Percentiles rank a stretch among this genome's conserved stretches.
Evolutionary conservation across 2,888 invertebrate species (phyloP).

Genomic region (Plusia festucae): DNA sequence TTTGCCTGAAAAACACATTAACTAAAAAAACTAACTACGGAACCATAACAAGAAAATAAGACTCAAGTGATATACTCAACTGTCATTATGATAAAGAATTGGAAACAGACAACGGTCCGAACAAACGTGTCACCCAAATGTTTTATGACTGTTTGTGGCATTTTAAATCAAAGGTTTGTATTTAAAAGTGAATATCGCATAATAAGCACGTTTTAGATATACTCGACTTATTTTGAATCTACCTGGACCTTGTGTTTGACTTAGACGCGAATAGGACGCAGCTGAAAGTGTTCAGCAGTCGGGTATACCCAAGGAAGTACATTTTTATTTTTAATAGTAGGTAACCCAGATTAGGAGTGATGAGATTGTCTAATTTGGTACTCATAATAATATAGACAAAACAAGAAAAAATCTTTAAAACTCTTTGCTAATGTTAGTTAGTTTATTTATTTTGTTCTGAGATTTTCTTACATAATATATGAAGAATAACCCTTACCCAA

Average conservation of each 20-base stretch:
- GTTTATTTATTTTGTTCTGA: neutral
- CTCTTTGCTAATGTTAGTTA: neutral
- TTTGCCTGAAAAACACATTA: too few relatives aligned
- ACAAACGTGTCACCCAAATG: conserved; percentile 46
- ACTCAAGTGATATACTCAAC: neutral
- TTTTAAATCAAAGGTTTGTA: conserved; percentile 9
- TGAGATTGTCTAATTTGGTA: too few relatives aligned
- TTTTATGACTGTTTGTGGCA: conserved; percentile 35
- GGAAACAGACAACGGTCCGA: conserved; percentile 34
- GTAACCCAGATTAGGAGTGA: too few relatives aligned
- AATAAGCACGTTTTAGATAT: conserved; percentile 1
- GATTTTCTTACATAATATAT: too few relatives aligned
- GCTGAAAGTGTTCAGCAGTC: neutral
- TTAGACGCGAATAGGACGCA: neutral
- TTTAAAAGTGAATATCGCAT: conserved; percentile 7
- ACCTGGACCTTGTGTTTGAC: neutral
- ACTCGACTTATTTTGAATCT: neutral
- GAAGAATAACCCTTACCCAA: too few relatives aligned
- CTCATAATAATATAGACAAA: neutral
- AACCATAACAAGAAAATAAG: conserved; percentile 4
- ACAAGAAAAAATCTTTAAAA: too few relatives aligned
- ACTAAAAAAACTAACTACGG: conserved; percentile 14
- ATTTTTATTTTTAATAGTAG: neutral
- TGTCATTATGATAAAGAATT: conserved; percentile 32
- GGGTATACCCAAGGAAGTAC: neutral